phyloP scores from a whole-genome alignment of 2,113 vertebrate species.

The Chroicocephalus ridibundus region DNA sequence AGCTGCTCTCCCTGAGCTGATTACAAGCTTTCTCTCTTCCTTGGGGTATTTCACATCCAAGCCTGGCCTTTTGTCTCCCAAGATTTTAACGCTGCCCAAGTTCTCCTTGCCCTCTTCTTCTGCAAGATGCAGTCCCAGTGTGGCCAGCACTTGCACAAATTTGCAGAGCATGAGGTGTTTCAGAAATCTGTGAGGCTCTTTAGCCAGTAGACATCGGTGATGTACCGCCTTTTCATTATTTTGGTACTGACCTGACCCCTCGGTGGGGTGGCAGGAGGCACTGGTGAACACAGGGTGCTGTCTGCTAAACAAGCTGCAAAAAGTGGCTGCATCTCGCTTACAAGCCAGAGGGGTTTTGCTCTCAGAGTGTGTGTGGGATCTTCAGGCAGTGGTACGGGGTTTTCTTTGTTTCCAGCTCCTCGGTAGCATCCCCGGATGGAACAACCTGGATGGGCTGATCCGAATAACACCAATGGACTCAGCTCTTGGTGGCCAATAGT shows the following conservation, averaged over 20 bases:
- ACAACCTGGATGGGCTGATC: not conserved
- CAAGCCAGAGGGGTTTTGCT: not conserved
- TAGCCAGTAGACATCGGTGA: not conserved
- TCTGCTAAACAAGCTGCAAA: not conserved
- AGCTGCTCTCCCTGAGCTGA: not conserved
- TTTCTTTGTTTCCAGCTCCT: not conserved
- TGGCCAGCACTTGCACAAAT: not conserved
- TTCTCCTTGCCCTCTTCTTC: not conserved
- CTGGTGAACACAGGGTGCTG: not conserved
- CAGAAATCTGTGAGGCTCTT: not conserved
- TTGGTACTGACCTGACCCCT: not conserved
- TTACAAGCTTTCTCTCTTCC: conserved; percentile 8
- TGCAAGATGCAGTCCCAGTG: not conserved
- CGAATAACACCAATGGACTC: not conserved
- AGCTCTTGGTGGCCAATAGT: conserved; percentile 47
- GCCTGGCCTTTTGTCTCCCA: not conserved
- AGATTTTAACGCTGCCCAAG: not conserved
- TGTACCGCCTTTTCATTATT: not conserved
- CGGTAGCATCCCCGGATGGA: not conserved
- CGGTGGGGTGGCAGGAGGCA: not conserved
- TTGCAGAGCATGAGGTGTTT: not conserved
- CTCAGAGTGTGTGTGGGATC: not conserved
- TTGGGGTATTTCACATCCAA: not conserved
- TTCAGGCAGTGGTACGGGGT: not conserved
- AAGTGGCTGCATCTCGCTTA: not conserved